Evolutionary conservation across 1,140 invertebrate genomes (phyloP).

Genomic region (Drosophila sp.): DNA sequence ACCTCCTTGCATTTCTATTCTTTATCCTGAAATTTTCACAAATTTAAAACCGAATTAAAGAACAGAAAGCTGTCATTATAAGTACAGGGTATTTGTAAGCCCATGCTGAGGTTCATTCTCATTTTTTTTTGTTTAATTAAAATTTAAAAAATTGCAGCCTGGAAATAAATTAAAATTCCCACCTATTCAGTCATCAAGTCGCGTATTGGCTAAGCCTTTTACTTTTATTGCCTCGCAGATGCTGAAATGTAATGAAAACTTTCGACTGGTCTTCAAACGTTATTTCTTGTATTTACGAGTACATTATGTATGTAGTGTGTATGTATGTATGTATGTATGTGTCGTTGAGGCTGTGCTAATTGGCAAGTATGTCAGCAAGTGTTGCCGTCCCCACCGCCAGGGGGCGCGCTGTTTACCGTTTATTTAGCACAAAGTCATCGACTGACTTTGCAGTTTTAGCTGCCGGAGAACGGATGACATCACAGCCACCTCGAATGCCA

Average conservation of each 20-base stretch:
- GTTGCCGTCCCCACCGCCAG: slow-evolving; percentile 10
- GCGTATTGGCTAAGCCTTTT: slow-evolving; percentile 26
- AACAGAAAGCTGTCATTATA: neutral
- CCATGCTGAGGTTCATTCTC: neutral
- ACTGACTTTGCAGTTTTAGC: slow-evolving; percentile 44
- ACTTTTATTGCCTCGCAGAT: slow-evolving; percentile 13
- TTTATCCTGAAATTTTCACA: too few species aligned
- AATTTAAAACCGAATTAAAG: too few species aligned
- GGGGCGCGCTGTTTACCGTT: slow-evolving; percentile 31
- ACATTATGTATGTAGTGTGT: neutral
- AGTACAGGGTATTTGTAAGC: neutral
- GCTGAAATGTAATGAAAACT: slow-evolving; percentile 37
- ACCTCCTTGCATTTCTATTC: too few species aligned
- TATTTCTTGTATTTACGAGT: neutral
- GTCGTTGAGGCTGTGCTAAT: slow-evolving; percentile 25
- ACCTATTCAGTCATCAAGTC: slow-evolving; percentile 25
- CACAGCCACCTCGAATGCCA: slow-evolving; percentile 61
- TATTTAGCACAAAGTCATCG: slow-evolving; percentile 50
- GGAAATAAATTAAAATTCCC: slow-evolving; percentile 41
- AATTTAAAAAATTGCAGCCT: slow-evolving; percentile 35
- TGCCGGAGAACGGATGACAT: slow-evolving; percentile 53
- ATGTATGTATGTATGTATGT: slow-evolving; percentile 1
- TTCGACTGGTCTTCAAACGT: neutral
- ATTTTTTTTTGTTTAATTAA: slow-evolving; percentile 61
- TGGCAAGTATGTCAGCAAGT: slow-evolving; percentile 38